phyloP scores from a whole-genome alignment of 2,797 vertebrate species.

The Schizothorax lantsangensis region DNA sequence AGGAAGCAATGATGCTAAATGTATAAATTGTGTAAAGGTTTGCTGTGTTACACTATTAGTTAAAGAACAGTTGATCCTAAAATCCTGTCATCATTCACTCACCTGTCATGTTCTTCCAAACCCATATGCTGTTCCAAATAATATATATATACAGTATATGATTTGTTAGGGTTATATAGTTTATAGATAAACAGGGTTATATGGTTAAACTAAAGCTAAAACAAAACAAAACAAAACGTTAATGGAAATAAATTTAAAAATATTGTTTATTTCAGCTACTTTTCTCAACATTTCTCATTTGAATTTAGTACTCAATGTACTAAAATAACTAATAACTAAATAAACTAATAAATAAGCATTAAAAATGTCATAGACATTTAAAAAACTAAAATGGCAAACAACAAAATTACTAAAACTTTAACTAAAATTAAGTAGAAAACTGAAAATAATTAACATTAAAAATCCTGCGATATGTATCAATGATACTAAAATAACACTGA shows the following conservation, averaged over 20 bases:
- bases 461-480: background rate
- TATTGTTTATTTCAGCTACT: background rate
- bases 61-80: background rate
- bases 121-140: background rate
- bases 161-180: background rate
- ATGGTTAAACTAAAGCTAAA: background rate
- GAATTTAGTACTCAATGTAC: background rate
- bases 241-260: background rate
- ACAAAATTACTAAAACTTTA: background rate
- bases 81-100: conserved; percentile 2
- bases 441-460: too few relatives aligned
- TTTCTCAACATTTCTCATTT: background rate
- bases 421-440: background rate
- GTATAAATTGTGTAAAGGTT: background rate
- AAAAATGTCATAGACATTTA: background rate
- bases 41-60: background rate
- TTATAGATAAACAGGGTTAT: background rate
- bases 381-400: background rate
- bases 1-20: background rate
- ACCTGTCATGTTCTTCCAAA: background rate
- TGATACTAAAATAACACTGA: background rate
- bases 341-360: background rate
- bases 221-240: background rate
- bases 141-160: background rate
- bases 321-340: background rate